Evolutionary conservation across 2,113 vertebrate genomes (phyloP).

Genomic region (Leptobrachium leishanense): DNA sequence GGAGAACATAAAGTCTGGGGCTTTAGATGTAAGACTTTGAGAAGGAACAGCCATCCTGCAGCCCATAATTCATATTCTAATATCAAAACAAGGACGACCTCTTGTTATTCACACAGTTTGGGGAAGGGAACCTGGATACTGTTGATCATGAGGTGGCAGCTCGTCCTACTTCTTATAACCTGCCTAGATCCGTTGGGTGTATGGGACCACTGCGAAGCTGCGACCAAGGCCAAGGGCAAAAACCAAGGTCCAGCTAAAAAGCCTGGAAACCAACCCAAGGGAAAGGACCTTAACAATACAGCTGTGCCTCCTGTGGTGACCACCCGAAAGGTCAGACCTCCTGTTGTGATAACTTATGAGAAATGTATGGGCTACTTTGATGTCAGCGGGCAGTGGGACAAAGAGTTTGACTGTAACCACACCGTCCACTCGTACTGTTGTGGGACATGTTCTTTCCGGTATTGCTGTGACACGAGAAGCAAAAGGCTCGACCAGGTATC

Average conservation of each 20-base stretch:
- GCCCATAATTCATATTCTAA: background rate
- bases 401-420: constrained; percentile 96
- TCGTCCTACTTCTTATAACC: constrained; percentile 71
- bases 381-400: constrained; percentile 96
- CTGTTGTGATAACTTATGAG: constrained; percentile 73
- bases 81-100: background rate
- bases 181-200: constrained; percentile 72
- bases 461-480: constrained; percentile 95
- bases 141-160: constrained; percentile 70
- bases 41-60: background rate
- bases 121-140: background rate
- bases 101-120: constrained; percentile 10
- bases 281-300: constrained; percentile 68
- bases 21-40: background rate
- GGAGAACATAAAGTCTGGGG: constrained; percentile 15
- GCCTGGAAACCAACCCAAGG: constrained; percentile 52
- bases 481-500: constrained; percentile 90
- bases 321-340: constrained; percentile 64
- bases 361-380: constrained; percentile 96
- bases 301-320: constrained; percentile 54
- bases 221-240: constrained; percentile 62
- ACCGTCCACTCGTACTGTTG: constrained; percentile 96
- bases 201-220: constrained; percentile 57
- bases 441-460: constrained; percentile 95
- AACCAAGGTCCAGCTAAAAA: constrained; percentile 57